Conservation (phyloP, 2,797 vertebrate genomes). For the Phrynocephalus guinanensis region DNA sequence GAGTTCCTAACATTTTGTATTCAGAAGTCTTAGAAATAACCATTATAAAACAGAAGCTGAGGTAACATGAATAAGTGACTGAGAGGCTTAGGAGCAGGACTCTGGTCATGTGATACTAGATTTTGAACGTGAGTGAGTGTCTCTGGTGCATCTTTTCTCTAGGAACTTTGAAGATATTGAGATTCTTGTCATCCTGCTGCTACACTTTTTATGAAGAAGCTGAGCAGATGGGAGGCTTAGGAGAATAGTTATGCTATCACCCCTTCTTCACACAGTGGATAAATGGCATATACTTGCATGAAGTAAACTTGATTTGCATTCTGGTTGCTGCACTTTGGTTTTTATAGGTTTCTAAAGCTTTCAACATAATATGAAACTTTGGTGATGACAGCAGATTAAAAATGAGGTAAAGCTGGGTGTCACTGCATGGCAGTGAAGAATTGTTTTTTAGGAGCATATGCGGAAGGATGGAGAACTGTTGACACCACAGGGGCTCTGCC, state of each 20-base stretch:
- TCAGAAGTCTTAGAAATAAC: neutral
- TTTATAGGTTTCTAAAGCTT: neutral
- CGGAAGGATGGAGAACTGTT: neutral
- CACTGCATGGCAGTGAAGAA: neutral
- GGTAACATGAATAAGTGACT: constrained; percentile 1
- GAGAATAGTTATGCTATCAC: neutral
- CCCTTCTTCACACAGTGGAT: neutral
- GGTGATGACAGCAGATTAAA: neutral
- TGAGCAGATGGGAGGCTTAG: neutral
- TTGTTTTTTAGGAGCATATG: neutral
- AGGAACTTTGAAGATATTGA: neutral
- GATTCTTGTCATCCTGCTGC: neutral
- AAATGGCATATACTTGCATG: neutral
- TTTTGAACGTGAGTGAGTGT: neutral
- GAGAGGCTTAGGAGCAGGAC: neutral
- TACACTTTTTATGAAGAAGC: neutral
- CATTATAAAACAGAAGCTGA: constrained; percentile 25
- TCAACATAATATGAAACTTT: neutral
- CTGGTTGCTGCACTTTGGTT: neutral
- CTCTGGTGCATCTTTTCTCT: neutral
- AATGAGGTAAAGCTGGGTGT: neutral
- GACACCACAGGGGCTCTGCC: neutral
- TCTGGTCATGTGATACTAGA: constrained; percentile 12
- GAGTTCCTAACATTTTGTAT: neutral
- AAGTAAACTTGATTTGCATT: constrained; percentile 3